Evolutionary conservation across 2,797 vertebrate genomes (phyloP), one percentile per base, ranked within the genome.

Genomic region (Karalla daura): DNA sequence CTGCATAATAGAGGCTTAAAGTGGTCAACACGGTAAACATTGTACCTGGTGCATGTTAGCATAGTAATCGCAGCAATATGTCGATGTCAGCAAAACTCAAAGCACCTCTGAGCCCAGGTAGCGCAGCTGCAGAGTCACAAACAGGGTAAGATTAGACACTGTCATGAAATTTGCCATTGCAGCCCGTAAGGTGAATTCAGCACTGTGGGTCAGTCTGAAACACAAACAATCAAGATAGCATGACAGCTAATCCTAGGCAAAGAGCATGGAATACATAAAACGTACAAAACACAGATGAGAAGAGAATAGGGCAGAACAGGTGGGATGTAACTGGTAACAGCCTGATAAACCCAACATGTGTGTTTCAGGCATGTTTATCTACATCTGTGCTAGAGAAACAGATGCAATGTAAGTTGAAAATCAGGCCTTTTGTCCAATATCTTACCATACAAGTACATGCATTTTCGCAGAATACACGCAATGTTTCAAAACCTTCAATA

Each of bases 251-350:
- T n/a, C n/a, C n/a, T n/a, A n/a, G n/a, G n/a, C n/a, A n/a, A n/a
- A n/a, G n/a, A n/a, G n/a, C n/a, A n/a, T n/a, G n/a, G n/a, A n/a
- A n/a, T n/a, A n/a, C n/a, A n/a, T n/a, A n/a, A n/a, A n/a, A n/a
- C n/a, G n/a, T n/a, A n/a, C n/a, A n/a, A n/a, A n/a, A n/a, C n/a
- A 43, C 35, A 46, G 40, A 33, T 33, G 25, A 59, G 25, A 49
- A 30, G 7, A 54, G 50, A 3, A 10, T 10, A 30, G 28, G 28
- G 36, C 11, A 54, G 50, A 3, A 10, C 28, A 30, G 28, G 28
- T 30, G 28, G 17, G 25, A 43, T 32, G 30, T 21, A 59, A 17
- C 39, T 18, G 41, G 5, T 11, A 41, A 67, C 25, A 50, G 36
- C 35, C n/a, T 49, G 17, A 49, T 28, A 32, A 50, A 30, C 30